phyloP scores from a whole-genome alignment of 2,113 vertebrate species.

The Periophthalmus modestus region DNA sequence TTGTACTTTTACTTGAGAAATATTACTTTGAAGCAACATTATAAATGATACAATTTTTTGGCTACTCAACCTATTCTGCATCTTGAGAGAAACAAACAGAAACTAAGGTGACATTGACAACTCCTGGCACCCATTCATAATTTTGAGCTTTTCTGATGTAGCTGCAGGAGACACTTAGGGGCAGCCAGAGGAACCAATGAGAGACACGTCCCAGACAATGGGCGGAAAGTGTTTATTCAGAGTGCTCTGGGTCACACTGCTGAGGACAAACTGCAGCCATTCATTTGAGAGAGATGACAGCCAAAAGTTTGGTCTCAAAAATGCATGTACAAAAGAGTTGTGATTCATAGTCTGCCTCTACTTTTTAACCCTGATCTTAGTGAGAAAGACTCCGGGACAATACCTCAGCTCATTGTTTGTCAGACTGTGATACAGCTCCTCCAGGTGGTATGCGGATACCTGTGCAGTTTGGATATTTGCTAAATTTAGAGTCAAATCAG shows the following conservation, averaged over 20 bases:
- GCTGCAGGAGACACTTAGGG: constrained; percentile 53
- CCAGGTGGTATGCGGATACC: too few relatives aligned
- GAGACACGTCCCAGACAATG: constrained; percentile 47
- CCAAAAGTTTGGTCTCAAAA: constrained; percentile 55
- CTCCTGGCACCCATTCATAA: constrained; percentile 71
- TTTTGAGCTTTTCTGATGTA: constrained; percentile 63
- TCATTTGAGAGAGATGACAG: constrained; percentile 50
- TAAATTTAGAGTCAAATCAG: too few relatives aligned
- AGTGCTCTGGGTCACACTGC: constrained; percentile 46
- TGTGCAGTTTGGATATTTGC: too few relatives aligned
- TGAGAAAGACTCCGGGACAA: neutral
- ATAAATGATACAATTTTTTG: too few relatives aligned
- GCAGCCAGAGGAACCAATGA: constrained; percentile 44
- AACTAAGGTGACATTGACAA: constrained; percentile 74
- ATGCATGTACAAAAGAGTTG: constrained; percentile 14
- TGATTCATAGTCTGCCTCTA: constrained; percentile 8
- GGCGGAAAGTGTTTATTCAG: constrained; percentile 57
- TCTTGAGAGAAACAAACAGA: constrained; percentile 43
- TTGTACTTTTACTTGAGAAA: too few relatives aligned
- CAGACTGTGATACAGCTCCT: too few relatives aligned
- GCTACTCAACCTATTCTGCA: neutral
- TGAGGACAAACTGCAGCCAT: constrained; percentile 44
- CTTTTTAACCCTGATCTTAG: constrained; percentile 17
- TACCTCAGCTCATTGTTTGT: too few relatives aligned
- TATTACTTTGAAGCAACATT: too few relatives aligned